Evolutionary conservation across 2,113 vertebrate species (phyloP).

Genomic region (Oryzias woworae): DNA sequence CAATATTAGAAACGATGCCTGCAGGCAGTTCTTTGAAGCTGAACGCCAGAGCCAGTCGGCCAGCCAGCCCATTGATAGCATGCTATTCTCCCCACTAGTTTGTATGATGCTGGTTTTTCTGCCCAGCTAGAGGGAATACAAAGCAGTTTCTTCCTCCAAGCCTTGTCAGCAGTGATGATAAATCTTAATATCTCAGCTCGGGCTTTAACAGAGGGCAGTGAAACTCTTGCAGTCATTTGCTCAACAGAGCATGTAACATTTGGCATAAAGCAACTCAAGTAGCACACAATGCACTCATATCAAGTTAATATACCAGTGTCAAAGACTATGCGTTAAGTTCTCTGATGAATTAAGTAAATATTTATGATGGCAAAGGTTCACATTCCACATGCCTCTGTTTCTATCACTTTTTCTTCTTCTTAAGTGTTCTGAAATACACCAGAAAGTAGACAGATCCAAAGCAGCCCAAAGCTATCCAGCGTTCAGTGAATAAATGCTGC

Average conservation of each 20-base stretch:
- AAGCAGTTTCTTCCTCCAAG: conserved; percentile 60
- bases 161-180: conserved; percentile 59
- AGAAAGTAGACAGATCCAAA: conserved; percentile 23
- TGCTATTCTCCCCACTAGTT: conserved; percentile 60
- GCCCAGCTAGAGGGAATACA: conserved; percentile 60
- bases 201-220: conserved; percentile 26
- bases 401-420: conserved; percentile 10
- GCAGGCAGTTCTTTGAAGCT: conserved; percentile 75
- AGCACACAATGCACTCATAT: conserved; percentile 48
- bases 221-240: conserved; percentile 52
- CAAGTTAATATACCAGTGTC: conserved; percentile 47
- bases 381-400: conserved; percentile 33
- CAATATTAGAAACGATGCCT: conserved; percentile 77
- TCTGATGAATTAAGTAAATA: conserved; percentile 46
- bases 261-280: conserved; percentile 49
- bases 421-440: conserved; percentile 19
- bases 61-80: conserved; percentile 63
- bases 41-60: conserved; percentile 67
- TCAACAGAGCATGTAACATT: conserved; percentile 56
- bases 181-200: conserved; percentile 58
- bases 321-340: conserved; percentile 34
- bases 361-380: conserved; percentile 48
- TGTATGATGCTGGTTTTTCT: conserved; percentile 57
- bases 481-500: conserved; percentile 26
- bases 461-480: conserved; percentile 27